These are phyloP conservation scores for Macrosteles quadrilineatus DNA, from an alignment of 1,140 invertebrate species.

Conservation along the genomic window DNA sequence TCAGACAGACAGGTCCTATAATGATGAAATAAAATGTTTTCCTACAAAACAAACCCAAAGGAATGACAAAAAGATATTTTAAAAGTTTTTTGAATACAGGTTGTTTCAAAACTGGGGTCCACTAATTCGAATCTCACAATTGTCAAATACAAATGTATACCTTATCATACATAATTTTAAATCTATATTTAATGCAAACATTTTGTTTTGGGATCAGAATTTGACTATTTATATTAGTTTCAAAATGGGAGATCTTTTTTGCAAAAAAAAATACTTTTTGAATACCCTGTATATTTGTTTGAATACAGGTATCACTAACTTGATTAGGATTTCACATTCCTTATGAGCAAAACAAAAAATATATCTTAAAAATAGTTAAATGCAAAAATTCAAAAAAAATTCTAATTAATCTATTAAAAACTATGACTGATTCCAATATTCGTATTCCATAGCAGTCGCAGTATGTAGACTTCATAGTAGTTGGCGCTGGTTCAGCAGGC, in stretches of 20 bases:
- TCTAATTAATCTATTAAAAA: background rate
- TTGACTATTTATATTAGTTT: too few species aligned
- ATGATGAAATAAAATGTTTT: background rate
- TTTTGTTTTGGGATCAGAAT: too few species aligned
- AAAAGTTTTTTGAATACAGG: background rate
- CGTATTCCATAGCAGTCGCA: background rate
- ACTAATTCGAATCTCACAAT: too few species aligned
- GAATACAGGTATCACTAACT: too few species aligned
- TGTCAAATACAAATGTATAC: too few species aligned
- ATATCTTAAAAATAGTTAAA: background rate
- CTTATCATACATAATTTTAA: too few species aligned
- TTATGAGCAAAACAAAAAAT: background rate
- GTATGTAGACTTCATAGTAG: conserved; percentile 43
- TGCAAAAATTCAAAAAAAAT: background rate
- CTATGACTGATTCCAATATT: background rate
- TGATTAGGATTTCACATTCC: background rate
- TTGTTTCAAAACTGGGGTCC: too few species aligned
- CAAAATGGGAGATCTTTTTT: too few species aligned
- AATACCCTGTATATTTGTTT: too few species aligned
- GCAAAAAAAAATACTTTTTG: too few species aligned
- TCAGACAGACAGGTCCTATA: background rate
- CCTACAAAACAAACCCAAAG: too few species aligned
- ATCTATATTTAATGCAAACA: too few species aligned
- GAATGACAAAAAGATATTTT: background rate
- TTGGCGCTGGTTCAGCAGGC: conserved; percentile 57